phyloP scores from a whole-genome alignment of 2,797 vertebrate species.

The Lacerta agilis region DNA sequence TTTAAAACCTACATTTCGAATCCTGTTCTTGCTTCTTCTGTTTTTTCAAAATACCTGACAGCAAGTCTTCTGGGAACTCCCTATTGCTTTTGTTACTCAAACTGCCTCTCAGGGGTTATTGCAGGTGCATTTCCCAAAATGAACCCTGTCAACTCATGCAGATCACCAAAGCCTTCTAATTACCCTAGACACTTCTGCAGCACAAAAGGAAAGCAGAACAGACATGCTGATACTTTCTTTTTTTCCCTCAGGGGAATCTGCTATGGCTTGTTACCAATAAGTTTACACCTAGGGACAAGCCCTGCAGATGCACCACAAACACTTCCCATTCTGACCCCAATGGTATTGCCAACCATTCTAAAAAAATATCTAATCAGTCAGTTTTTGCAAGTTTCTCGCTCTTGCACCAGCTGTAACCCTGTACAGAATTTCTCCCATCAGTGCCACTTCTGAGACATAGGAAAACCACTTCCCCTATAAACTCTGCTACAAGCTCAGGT shows the following conservation, averaged over 20 bases:
- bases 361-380: not conserved
- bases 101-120: not conserved
- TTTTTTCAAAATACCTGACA: not conserved
- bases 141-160: not conserved
- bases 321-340: not conserved
- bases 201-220: conserved; percentile 18
- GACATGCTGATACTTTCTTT: not conserved
- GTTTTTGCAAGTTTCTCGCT: not conserved
- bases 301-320: not conserved
- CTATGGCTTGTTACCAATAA: not conserved
- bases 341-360: not conserved
- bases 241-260: not conserved
- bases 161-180: not conserved
- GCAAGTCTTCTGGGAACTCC: conserved; percentile 14
- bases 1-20: not conserved
- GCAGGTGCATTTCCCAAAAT: not conserved
- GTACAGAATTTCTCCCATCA: not conserved
- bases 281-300: not conserved
- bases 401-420: not conserved
- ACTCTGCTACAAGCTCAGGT: too few relatives aligned
- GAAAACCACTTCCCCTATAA: not conserved
- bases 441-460: not conserved
- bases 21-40: not conserved
- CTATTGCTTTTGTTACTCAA: not conserved
- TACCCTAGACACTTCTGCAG: not conserved